Evolutionary conservation across 2,797 vertebrate genomes (phyloP).

Genomic region (Enteromius treurensis): DNA sequence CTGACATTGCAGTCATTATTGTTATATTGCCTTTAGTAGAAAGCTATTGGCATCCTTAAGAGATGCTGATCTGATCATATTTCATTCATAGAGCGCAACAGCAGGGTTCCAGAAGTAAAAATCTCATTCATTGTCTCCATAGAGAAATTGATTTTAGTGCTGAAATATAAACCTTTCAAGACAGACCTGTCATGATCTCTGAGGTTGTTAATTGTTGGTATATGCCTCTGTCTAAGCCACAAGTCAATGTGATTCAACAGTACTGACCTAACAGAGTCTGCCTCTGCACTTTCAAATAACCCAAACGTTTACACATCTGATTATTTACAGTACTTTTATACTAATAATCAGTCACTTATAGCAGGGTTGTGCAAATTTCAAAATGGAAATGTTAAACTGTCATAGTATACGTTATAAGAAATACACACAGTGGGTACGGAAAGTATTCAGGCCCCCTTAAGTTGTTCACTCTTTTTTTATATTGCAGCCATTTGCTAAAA

Average conservation of each 20-base stretch:
- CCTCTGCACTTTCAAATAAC: not conserved
- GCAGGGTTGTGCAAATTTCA: not conserved
- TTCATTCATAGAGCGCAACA: not conserved
- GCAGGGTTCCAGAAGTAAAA: constrained; percentile 10
- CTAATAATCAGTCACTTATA: not conserved
- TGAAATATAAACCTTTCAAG: constrained; percentile 19
- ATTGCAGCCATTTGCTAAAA: too few species aligned
- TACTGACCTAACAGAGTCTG: not conserved
- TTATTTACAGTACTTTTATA: constrained; percentile 2
- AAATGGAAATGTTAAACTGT: not conserved
- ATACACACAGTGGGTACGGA: not conserved
- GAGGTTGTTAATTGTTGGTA: constrained; percentile 22
- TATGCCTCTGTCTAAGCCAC: constrained; percentile 11
- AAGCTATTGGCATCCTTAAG: constrained; percentile 2
- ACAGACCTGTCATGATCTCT: constrained; percentile 24
- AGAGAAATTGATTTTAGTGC: constrained; percentile 24
- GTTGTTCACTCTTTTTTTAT: too few species aligned
- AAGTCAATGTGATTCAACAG: constrained; percentile 12
- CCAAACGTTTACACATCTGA: not conserved
- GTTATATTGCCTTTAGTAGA: not conserved
- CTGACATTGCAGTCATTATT: too few species aligned
- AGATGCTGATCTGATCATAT: constrained; percentile 20
- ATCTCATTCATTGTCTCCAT: not conserved
- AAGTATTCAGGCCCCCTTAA: too few species aligned
- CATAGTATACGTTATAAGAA: not conserved